phyloP scores from a whole-genome alignment of 1,140 invertebrate species.

The Drosophila takahashii region DNA sequence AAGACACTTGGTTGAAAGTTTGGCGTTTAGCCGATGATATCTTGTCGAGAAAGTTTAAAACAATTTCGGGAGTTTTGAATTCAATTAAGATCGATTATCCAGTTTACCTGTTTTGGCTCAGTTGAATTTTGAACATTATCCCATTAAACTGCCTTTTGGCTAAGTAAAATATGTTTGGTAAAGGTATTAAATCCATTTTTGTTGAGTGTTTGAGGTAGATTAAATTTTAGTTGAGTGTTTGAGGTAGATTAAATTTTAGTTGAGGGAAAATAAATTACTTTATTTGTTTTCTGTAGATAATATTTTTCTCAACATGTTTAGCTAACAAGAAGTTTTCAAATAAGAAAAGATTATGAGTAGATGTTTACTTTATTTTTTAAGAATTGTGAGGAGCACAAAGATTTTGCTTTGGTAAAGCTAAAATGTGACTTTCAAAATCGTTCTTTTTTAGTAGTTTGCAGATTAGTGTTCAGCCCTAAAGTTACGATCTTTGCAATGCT shows the following conservation, averaged over 20 bases:
- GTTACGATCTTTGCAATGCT: not conserved
- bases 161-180: too few species aligned
- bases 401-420: too few species aligned
- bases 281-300: too few species aligned
- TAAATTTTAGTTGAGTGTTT: too few species aligned
- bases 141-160: not conserved
- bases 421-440: not conserved
- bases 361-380: too few species aligned
- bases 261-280: too few species aligned
- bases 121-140: not conserved
- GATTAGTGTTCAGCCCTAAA: not conserved
- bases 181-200: not conserved
- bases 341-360: too few species aligned
- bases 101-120: not conserved
- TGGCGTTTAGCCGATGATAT: constrained; percentile 15
- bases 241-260: too few species aligned
- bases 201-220: not conserved
- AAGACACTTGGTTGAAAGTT: constrained; percentile 26
- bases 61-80: constrained; percentile 19
- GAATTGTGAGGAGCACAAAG: too few species aligned
- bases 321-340: too few species aligned
- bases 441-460: not conserved
- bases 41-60: constrained; percentile 9
- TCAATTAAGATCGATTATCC: constrained; percentile 38
- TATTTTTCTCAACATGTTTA: too few species aligned